A percentile compares a stretch with the other conserved stretches of the same genome.
Evolutionary conservation across 2,888 invertebrate genomes (phyloP).

Genomic region (Spodoptera exigua): DNA sequence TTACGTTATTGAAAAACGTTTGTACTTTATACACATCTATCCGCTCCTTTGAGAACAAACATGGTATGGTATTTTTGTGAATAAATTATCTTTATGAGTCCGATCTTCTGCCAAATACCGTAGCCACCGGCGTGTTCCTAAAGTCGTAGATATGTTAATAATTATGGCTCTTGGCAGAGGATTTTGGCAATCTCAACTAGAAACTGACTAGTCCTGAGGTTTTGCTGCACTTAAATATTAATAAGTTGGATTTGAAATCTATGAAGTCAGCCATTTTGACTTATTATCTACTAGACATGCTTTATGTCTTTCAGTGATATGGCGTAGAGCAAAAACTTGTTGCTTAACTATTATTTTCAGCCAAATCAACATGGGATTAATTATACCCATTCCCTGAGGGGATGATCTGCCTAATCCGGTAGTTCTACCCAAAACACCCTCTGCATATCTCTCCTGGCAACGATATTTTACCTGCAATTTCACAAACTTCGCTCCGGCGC

Average conservation of each 20-base stretch:
- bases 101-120: conserved; percentile 22
- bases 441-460: conserved; percentile 30
- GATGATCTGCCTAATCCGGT: conserved; percentile 33
- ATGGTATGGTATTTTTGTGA: too few species aligned
- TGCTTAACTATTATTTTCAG: conserved; percentile 24
- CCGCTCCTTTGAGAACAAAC: too few species aligned
- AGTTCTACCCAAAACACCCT: conserved; percentile 36
- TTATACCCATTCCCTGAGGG: conserved; percentile 15
- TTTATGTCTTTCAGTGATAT: conserved; percentile 8
- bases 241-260: too few species aligned
- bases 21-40: too few species aligned
- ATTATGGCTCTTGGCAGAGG: conserved; percentile 39
- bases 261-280: not conserved
- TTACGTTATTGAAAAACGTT: too few species aligned
- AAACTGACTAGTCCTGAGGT: conserved; percentile 22
- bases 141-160: conserved; percentile 30
- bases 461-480: conserved; percentile 63
- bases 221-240: conserved; percentile 16
- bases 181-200: conserved; percentile 27
- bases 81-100: too few species aligned
- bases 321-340: conserved; percentile 24
- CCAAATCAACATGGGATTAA: conserved; percentile 23
- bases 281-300: not conserved
- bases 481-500: conserved; percentile 57
- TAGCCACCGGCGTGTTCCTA: conserved; percentile 18